phyloP scores from a whole-genome alignment of 1,140 invertebrate species.

The Oncopeltus fasciatus region DNA sequence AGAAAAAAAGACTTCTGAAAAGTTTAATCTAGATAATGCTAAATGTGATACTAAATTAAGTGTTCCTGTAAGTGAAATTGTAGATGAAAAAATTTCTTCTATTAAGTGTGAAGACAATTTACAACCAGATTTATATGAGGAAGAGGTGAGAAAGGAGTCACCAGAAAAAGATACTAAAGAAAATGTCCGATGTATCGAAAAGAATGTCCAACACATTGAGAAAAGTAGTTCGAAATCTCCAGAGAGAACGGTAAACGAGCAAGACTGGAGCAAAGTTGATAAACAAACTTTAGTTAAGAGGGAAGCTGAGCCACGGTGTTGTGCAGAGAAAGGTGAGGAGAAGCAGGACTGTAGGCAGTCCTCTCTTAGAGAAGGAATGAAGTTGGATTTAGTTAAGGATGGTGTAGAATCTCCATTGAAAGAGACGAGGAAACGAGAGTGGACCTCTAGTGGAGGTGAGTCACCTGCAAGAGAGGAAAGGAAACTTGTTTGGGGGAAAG shows the following conservation, averaged over 20 bases:
- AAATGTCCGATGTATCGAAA: neutral
- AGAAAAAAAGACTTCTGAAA: neutral
- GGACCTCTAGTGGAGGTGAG: too few relatives aligned
- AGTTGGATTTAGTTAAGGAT: too few relatives aligned
- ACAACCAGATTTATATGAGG: neutral
- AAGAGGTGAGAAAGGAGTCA: neutral
- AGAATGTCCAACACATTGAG: neutral
- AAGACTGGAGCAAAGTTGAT: neutral
- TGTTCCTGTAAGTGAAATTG: constrained; percentile 3
- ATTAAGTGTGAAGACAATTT: neutral
- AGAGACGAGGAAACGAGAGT: too few relatives aligned
- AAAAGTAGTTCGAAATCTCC: constrained; percentile 9
- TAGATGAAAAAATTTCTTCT: neutral
- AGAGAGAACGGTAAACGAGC: constrained; percentile 1
- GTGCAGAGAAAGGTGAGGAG: too few relatives aligned
- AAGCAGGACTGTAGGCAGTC: too few relatives aligned
- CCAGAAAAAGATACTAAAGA: neutral
- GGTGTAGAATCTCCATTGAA: too few relatives aligned
- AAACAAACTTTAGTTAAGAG: neutral
- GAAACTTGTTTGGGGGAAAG: too few relatives aligned
- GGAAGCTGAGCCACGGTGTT: too few relatives aligned
- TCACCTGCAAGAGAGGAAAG: too few relatives aligned
- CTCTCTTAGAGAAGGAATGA: too few relatives aligned
- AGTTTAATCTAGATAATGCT: constrained; percentile 1
- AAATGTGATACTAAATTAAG: constrained; percentile 17